Evolutionary conservation across 2,888 invertebrate genomes (phyloP).

Genomic region (Eumerus sabulonum): DNA sequence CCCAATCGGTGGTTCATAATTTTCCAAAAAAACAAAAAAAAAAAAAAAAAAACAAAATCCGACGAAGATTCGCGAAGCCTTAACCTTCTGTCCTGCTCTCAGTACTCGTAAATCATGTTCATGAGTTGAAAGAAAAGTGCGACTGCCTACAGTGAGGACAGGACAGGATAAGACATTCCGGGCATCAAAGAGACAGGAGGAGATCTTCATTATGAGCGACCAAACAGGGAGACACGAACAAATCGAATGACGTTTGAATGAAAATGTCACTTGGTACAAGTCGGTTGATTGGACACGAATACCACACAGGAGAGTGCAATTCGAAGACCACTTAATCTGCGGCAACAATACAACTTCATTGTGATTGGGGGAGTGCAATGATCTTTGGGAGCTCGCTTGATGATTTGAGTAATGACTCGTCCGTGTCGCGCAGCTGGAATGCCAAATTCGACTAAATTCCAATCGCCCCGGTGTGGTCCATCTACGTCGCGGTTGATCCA

Average conservation of each 20-base stretch:
- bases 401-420: conserved; percentile 66
- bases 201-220: conserved; percentile 63
- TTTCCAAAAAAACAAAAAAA: conserved; percentile 29
- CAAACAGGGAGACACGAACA: conserved; percentile 53
- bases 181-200: conserved; percentile 30
- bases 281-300: conserved; percentile 21
- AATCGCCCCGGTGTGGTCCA: conserved; percentile 64
- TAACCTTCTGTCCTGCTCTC: no score
- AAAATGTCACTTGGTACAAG: conserved; percentile 61
- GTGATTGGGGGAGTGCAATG: conserved; percentile 56
- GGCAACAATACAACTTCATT: conserved; percentile 68
- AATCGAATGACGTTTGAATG: conserved; percentile 64
- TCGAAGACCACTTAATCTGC: conserved; percentile 64
- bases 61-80: conserved; percentile 1
- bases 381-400: conserved; percentile 40
- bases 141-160: conserved; percentile 47
- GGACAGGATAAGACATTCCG: conserved; percentile 48
- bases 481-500: conserved; percentile 47
- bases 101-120: conserved; percentile 39
- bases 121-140: conserved; percentile 22
- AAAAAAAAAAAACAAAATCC: no score
- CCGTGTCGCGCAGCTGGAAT: conserved; percentile 65
- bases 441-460: conserved; percentile 67
- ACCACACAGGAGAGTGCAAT: conserved; percentile 60
- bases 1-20: conserved; percentile 35